A percentile compares a stretch with the other conserved stretches of the same genome.
These are phyloP conservation scores for Tetramorium bicarinatum DNA, from an alignment of 2,888 invertebrate species.

Conservation along the genomic window DNA sequence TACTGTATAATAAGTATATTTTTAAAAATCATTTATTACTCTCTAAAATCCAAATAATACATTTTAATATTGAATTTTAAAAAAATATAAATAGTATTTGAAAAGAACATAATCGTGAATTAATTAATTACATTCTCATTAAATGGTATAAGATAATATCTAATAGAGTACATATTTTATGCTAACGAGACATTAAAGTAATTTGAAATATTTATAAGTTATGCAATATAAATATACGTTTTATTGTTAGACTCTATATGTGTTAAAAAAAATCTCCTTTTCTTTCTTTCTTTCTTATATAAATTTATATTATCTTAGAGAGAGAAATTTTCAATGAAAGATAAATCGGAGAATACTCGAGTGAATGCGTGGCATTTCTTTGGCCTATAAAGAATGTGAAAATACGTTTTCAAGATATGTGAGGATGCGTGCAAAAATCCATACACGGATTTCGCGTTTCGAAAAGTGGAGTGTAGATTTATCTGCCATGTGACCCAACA, in stretches of 20 bases:
- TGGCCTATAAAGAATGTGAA: slow-evolving; percentile 28
- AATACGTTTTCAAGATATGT: slow-evolving; percentile 58
- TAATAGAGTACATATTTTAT: neutral
- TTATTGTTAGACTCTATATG: neutral
- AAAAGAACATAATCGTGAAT: neutral
- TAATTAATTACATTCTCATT: neutral
- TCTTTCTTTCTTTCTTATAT: no score
- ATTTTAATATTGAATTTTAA: neutral
- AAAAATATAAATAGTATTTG: neutral
- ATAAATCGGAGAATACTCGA: slow-evolving; percentile 59
- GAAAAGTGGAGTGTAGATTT: slow-evolving; percentile 66
- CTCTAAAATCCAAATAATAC: neutral
- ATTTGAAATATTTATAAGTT: neutral
- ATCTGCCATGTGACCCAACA: slow-evolving; percentile 52
- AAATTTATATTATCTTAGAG: neutral
- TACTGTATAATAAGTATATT: neutral
- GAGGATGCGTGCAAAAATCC: slow-evolving; percentile 26
- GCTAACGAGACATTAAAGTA: neutral
- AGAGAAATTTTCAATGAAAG: neutral
- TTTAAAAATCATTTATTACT: neutral
- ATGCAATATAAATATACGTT: neutral
- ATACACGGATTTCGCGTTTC: slow-evolving; percentile 70
- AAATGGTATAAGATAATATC: neutral
- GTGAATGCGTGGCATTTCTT: slow-evolving; percentile 25
- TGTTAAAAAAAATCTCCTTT: neutral